phyloP scores from a whole-genome alignment of 2,797 vertebrate species.

The Sebastes matsubarae region DNA sequence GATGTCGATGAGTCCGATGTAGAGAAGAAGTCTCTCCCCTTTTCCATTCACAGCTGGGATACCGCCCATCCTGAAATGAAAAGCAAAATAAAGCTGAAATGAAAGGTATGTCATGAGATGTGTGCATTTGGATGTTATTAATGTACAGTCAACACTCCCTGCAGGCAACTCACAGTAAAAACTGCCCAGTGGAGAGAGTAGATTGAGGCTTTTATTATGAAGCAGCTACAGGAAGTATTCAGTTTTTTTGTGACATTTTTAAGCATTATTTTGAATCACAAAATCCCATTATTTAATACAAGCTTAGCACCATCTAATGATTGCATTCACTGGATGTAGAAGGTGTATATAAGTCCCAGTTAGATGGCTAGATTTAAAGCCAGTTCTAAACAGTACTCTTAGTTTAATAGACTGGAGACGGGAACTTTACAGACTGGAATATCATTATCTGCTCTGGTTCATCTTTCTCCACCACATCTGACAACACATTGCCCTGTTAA shows the following conservation, averaged over 20 bases:
- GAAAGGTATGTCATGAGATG: background rate
- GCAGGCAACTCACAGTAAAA: background rate
- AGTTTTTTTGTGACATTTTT: background rate
- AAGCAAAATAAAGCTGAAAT: background rate
- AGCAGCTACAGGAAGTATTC: background rate
- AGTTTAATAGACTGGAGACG: background rate
- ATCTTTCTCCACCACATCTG: background rate
- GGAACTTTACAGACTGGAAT: background rate
- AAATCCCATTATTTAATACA: background rate
- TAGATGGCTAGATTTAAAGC: background rate
- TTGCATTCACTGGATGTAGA: background rate
- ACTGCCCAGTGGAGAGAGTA: background rate
- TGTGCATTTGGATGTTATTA: background rate
- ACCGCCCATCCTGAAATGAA: constrained; percentile 91
- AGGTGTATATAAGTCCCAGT: background rate
- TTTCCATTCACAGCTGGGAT: constrained; percentile 95
- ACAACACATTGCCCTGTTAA: background rate
- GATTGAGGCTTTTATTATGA: background rate
- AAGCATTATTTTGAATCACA: background rate
- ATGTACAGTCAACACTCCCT: background rate
- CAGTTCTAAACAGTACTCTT: rapidly evolving
- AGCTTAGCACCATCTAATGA: background rate
- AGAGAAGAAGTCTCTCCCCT: constrained; percentile 94
- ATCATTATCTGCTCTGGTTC: background rate
- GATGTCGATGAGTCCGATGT: constrained; percentile 97